Conservation (phyloP, 2,113 vertebrate species). For the Cynopterus brachyotis region DNA sequence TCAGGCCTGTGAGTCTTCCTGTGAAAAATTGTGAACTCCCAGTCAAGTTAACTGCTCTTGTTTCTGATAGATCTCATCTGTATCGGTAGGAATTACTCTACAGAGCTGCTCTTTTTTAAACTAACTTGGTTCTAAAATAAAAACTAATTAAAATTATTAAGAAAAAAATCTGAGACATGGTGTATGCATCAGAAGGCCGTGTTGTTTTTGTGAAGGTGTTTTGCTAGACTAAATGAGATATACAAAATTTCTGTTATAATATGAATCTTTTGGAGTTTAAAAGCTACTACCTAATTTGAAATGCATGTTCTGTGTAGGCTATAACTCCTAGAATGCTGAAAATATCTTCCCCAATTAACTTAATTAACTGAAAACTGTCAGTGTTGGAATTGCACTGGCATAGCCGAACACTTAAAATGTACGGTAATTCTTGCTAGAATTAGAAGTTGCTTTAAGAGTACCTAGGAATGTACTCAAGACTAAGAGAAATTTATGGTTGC, state of each 20-base stretch:
- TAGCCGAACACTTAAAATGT: conserved; percentile 24
- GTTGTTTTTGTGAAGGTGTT: conserved; percentile 33
- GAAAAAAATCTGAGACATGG: conserved; percentile 17
- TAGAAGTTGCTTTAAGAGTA: not conserved
- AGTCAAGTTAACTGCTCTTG: not conserved
- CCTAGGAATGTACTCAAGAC: not conserved
- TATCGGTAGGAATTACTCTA: not conserved
- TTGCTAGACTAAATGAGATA: conserved; percentile 33
- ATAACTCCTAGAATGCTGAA: conserved; percentile 31
- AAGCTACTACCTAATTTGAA: conserved; percentile 42
- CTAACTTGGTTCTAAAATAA: conserved; percentile 51
- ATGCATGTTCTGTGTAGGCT: not conserved
- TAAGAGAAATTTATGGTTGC: conserved; percentile 6
- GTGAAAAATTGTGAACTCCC: conserved; percentile 19
- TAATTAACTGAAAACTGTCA: conserved; percentile 66
- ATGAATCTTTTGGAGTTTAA: conserved; percentile 38
- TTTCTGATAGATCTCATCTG: conserved; percentile 27
- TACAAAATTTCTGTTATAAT: not conserved
- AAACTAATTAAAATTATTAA: conserved; percentile 50
- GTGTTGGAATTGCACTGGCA: not conserved
- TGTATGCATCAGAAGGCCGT: not conserved
- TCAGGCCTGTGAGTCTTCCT: not conserved
- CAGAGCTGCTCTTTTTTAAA: not conserved
- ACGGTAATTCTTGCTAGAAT: not conserved
- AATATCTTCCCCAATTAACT: conserved; percentile 56